phyloP scores from a whole-genome alignment of 2,797 vertebrate species.

The Chelonia mydas region DNA sequence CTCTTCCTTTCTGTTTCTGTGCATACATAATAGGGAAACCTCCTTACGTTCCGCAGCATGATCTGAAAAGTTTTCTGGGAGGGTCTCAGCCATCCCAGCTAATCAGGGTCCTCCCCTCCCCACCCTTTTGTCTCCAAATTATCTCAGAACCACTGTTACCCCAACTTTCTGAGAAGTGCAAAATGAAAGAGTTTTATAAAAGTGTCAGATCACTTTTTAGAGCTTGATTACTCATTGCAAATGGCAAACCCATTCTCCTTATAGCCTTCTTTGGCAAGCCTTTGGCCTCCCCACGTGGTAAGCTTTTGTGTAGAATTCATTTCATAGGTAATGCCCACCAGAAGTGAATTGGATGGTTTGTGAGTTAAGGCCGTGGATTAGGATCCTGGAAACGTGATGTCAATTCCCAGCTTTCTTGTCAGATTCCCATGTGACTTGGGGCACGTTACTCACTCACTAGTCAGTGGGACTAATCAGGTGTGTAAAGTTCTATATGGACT shows the following conservation, averaged over 20 bases:
- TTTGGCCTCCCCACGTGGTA: fast-evolving
- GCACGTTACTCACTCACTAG: not conserved
- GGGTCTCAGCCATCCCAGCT: not conserved
- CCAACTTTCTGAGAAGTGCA: not conserved
- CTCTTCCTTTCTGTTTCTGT: conserved; percentile 25
- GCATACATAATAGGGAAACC: conserved; percentile 39
- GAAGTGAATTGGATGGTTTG: not conserved
- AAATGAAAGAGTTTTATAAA: not conserved
- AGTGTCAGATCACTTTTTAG: not conserved
- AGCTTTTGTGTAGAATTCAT: not conserved
- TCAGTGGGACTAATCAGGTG: not conserved
- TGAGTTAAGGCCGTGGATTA: not conserved
- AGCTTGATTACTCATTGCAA: not conserved
- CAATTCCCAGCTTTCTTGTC: too few relatives aligned
- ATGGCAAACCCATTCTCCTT: not conserved
- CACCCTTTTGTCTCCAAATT: not conserved
- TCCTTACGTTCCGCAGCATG: not conserved
- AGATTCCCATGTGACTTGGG: not conserved
- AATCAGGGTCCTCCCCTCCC: fast-evolving
- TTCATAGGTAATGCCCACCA: too few relatives aligned
- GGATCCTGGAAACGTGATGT: not conserved
- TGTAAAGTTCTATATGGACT: not conserved
- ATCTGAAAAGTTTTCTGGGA: not conserved
- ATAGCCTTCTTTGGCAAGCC: too few relatives aligned
- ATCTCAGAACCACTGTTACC: not conserved